These are phyloP conservation scores for Dendrolimus houi DNA, from an alignment of 2,888 invertebrate species.

Conservation along the genomic window DNA sequence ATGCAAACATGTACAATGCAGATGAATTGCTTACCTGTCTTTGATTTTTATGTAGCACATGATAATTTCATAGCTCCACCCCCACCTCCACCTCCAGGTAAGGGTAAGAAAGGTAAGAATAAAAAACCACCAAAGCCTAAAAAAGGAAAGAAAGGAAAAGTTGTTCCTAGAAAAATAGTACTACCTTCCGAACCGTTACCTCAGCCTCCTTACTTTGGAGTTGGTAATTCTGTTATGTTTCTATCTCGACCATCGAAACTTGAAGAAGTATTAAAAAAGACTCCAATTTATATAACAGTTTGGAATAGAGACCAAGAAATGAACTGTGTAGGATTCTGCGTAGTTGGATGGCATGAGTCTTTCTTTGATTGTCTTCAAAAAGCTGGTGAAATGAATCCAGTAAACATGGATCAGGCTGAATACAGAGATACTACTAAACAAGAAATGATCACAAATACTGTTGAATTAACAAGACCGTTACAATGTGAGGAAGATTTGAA, in stretches of 20 bases:
- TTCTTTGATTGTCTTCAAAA: conserved; percentile 51
- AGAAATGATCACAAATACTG: conserved; percentile 58
- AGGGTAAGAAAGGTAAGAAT: conserved; percentile 30
- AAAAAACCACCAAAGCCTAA: conserved; percentile 27
- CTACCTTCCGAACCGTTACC: conserved; percentile 64
- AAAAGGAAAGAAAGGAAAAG: conserved; percentile 41
- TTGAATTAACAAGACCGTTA: conserved; percentile 44
- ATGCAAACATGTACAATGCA: conserved; percentile 65
- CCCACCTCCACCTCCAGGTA: conserved; percentile 50
- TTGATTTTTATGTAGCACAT: conserved; percentile 65
- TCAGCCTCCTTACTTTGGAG: conserved; percentile 64
- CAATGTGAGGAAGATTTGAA: conserved; percentile 65
- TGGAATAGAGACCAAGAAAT: conserved; percentile 66
- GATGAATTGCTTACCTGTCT: conserved; percentile 60
- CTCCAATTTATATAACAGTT: conserved; percentile 59
- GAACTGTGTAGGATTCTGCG: conserved; percentile 54
- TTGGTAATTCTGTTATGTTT: conserved; percentile 62
- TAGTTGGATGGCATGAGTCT: conserved; percentile 56
- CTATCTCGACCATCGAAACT: conserved; percentile 57
- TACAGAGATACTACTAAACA: conserved; percentile 47
- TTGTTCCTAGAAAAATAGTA: conserved; percentile 31
- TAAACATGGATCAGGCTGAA: conserved; percentile 56
- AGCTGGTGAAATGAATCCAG: conserved; percentile 49
- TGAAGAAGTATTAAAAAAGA: conserved; percentile 48
- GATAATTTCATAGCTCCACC: conserved; percentile 64